Evolutionary conservation across 1,140 invertebrate species (phyloP).

Genomic region (Littorina saxatilis): DNA sequence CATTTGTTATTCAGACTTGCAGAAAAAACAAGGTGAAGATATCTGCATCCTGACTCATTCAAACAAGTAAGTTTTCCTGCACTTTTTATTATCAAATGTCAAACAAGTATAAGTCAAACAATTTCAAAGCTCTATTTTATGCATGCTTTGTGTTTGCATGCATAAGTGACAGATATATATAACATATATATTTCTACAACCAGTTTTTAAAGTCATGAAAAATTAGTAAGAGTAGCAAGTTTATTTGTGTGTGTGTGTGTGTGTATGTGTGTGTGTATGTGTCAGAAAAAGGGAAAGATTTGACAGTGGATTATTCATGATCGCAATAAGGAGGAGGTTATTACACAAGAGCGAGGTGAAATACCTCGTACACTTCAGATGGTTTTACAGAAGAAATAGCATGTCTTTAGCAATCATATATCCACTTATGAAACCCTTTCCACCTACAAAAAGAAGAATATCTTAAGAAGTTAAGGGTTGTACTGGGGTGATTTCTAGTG

Average conservation of each 20-base stretch:
- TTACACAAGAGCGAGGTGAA: background rate
- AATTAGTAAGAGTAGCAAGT: background rate
- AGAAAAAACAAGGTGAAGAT: constrained; percentile 8
- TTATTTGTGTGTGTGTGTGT: too few relatives aligned
- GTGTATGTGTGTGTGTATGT: too few relatives aligned
- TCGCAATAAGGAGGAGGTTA: too few relatives aligned
- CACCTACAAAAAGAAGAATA: background rate
- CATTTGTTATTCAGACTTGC: background rate
- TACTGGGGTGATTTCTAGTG: background rate
- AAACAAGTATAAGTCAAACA: background rate
- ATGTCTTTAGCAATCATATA: too few relatives aligned
- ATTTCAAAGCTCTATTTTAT: background rate
- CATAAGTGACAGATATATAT: background rate
- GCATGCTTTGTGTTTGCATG: background rate
- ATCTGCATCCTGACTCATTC: constrained; percentile 6
- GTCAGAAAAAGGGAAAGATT: too few relatives aligned
- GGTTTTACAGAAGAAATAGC: too few relatives aligned
- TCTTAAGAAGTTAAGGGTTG: background rate
- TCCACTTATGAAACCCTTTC: background rate
- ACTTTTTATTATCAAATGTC: background rate
- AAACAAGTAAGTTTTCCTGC: background rate
- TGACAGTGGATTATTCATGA: too few relatives aligned
- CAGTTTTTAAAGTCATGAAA: background rate
- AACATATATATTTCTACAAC: background rate
- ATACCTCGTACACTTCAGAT: too few relatives aligned